phyloP scores from a whole-genome alignment of 2,113 vertebrate genomes.

The Hemiscyllium ocellatum region DNA sequence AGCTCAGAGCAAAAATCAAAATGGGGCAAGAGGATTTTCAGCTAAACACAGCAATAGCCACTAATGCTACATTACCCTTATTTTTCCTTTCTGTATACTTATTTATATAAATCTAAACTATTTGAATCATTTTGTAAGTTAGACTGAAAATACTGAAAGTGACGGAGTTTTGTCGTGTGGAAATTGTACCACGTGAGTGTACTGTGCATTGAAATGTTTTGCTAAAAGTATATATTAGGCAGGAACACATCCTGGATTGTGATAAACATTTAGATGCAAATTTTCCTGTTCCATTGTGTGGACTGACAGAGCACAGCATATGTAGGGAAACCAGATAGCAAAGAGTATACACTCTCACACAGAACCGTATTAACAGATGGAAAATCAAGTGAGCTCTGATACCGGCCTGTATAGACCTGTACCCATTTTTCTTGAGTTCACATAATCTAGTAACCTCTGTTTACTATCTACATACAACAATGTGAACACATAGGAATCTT shows the following conservation, averaged over 20 bases:
- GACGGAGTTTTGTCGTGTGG: too few species aligned
- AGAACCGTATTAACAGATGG: not conserved
- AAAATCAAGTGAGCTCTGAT: not conserved
- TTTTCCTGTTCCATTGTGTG: not conserved
- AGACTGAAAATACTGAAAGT: too few species aligned
- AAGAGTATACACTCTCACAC: not conserved
- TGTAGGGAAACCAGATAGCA: not conserved
- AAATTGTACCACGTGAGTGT: not conserved
- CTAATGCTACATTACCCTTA: not conserved
- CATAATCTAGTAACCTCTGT: not conserved
- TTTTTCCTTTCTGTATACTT: not conserved
- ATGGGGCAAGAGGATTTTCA: not conserved
- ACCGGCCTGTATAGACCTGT: not conserved
- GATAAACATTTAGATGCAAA: not conserved
- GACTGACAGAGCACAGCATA: not conserved
- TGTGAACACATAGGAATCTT: not conserved
- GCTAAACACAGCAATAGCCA: too few species aligned
- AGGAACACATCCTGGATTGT: not conserved
- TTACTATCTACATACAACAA: not conserved
- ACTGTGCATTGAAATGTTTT: not conserved
- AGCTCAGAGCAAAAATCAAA: not conserved
- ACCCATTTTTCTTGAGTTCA: not conserved
- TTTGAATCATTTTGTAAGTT: constrained; percentile 1
- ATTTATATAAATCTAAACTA: not conserved
- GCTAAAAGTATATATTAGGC: not conserved